These are phyloP conservation scores for Heliocidaris tuberculata DNA, from an alignment of 35 echinoderm and acorn worm genomes.

Conservation along the genomic window DNA sequence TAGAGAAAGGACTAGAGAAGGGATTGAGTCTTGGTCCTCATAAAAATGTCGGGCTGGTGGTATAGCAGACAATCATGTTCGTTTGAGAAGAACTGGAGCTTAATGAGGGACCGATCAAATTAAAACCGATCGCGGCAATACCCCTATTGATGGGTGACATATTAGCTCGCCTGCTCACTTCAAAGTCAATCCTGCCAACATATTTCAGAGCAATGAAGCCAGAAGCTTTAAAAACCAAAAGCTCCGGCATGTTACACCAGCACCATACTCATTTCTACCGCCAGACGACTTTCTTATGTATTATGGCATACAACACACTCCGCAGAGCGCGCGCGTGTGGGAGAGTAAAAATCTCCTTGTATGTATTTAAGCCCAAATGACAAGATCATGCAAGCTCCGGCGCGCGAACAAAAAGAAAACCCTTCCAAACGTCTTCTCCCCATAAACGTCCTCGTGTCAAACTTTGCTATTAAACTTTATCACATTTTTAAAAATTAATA, in stretches of 20 bases:
- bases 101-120: constrained; percentile 6
- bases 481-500: constrained; percentile 57
- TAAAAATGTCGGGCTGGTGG: background rate
- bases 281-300: constrained; percentile 1
- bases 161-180: constrained; percentile 11
- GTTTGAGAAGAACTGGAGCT: background rate
- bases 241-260: constrained; percentile 16
- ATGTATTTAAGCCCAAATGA: constrained; percentile 18
- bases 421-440: background rate
- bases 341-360: background rate
- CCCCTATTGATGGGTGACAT: constrained; percentile 1
- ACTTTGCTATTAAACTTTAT: constrained; percentile 56
- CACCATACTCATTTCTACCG: background rate
- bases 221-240: constrained; percentile 20
- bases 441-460: constrained; percentile 52
- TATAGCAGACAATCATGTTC: too few relatives aligned
- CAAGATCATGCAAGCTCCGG: background rate
- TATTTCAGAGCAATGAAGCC: background rate
- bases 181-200: background rate
- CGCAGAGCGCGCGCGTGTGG: constrained; percentile 5
- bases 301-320: background rate
- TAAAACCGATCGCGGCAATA: constrained; percentile 2
- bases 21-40: background rate
- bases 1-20: background rate
- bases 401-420: constrained; percentile 34